Evolutionary conservation across 2,797 vertebrate species (phyloP), one percentile per base, ranked within the genome.

Genomic region (Sebastes matsubarae): DNA sequence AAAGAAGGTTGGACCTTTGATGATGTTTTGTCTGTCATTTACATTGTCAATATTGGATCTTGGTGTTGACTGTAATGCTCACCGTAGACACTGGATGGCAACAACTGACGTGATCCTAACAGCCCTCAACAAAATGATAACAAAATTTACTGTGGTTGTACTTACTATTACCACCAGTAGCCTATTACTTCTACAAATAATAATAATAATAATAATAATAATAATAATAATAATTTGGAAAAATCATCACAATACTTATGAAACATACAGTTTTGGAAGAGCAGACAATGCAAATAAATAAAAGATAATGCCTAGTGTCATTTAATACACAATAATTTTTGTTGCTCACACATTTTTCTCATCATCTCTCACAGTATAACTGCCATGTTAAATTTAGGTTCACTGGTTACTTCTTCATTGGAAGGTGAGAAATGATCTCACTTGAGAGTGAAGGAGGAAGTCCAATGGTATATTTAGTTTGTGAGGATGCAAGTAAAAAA

Each of bases 381-480:
- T 2, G 24, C 55, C n/a, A 16, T 8, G 55, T 27, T 58, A 27
- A 25, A 13, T 0, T 25, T 25, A 30, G 29, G 0, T 0, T 61
- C 59, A 61, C 27, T 2, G 27, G 8, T 60, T 60, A 60, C 18
- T n/a, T 60, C 18, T 11, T 32, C 59, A 61, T 11, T 1, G 11
- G 59, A 32, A 60, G 29, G 29, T 61, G 29, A n/a, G 16, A 61
- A 61, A 30, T n/a, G 29, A 32, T n/a, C 2, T 30, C 27, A 61
- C 29, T 32, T 20, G 2, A 20, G 27, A 1, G 8, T 29, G 58
- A 59, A 59, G 8, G 58, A 59, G 58, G 58, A 59, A 59, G 16
- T 59, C 58, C 25, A 9, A 9, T 16, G 25, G 14, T 27, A 8
- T 18, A 1, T 59, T 25, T 2, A 27, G 1, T 1, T 58, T 13